Evolutionary conservation across 2,113 vertebrate species (phyloP).

Genomic region (Notechis scutatus): DNA sequence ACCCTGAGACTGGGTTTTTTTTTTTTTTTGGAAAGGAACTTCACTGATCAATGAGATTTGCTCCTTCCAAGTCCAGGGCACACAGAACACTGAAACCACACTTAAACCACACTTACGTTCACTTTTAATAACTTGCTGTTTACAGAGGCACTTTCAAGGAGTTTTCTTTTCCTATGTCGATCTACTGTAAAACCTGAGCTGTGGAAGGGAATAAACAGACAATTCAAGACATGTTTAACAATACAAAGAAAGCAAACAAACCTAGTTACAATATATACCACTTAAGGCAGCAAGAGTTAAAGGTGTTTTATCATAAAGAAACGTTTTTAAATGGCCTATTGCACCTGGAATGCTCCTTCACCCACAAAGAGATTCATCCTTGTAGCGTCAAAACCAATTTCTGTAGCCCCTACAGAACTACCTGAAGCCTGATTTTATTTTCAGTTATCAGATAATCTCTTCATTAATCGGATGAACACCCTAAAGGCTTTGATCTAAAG

Average conservation of each 20-base stretch:
- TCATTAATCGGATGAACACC: constrained; percentile 14
- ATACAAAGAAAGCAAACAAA: constrained; percentile 18
- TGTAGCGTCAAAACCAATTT: constrained; percentile 3
- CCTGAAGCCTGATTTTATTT: not conserved
- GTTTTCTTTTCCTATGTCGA: constrained; percentile 91
- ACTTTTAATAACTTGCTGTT: constrained; percentile 90
- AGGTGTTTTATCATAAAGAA: not conserved
- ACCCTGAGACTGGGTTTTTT: too few relatives aligned
- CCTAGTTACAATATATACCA: not conserved
- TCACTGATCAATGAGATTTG: not conserved
- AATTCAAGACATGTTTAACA: not conserved
- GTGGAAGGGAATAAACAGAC: constrained; percentile 51
- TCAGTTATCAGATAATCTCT: not conserved
- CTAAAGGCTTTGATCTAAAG: constrained; percentile 29
- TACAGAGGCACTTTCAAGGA: constrained; percentile 81
- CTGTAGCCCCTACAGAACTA: not conserved
- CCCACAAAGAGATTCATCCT: not conserved
- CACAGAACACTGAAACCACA: not conserved
- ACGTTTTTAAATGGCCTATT: not conserved
- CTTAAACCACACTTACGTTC: constrained; percentile 80
- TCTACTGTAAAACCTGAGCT: constrained; percentile 85
- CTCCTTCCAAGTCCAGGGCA: not conserved
- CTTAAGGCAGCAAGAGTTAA: not conserved
- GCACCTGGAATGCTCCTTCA: not conserved
- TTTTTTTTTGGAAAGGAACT: not conserved